Conservation (phyloP, 2,888 invertebrate genomes). For the Dryococelus australis region DNA sequence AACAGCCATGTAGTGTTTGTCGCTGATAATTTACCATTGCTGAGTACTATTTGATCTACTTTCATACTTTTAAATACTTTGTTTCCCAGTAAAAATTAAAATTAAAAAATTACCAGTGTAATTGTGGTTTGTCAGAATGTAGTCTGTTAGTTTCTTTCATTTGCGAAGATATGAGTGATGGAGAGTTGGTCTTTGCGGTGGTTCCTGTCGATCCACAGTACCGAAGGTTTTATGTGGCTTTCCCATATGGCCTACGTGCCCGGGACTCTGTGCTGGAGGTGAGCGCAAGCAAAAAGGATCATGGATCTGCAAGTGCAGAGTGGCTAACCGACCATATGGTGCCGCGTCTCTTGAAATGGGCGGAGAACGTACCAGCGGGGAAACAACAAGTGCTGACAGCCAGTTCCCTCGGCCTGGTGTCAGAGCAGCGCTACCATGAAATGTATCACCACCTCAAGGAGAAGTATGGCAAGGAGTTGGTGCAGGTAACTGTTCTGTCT, state of each 20-base stretch:
- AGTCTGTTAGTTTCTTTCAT: no score
- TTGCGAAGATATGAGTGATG: background rate
- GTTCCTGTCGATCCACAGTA: background rate
- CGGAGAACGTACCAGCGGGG: conserved; percentile 25
- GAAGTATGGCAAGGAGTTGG: conserved; percentile 78
- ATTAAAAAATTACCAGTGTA: no score
- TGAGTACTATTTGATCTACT: no score
- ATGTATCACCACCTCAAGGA: conserved; percentile 77
- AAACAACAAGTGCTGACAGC: conserved; percentile 39
- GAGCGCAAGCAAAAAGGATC: background rate
- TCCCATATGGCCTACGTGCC: background rate
- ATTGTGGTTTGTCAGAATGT: no score
- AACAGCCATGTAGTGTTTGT: no score
- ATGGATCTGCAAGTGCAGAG: conserved; percentile 47
- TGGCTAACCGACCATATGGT: conserved; percentile 61
- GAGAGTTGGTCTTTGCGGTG: background rate
- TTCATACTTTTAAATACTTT: no score
- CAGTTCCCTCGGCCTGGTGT: conserved; percentile 71
- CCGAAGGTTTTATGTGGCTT: background rate
- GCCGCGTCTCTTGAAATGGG: conserved; percentile 67
- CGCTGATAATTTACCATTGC: no score
- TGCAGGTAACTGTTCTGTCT: conserved; percentile 64
- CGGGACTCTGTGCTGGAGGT: background rate
- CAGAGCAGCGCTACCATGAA: conserved; percentile 72
- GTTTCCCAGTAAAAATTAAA: no score